A percentile compares a stretch with the other conserved stretches of the same genome.
These are phyloP conservation scores for Gadus macrocephalus DNA, from an alignment of 2,113 vertebrate genomes.

Conservation along the genomic window DNA sequence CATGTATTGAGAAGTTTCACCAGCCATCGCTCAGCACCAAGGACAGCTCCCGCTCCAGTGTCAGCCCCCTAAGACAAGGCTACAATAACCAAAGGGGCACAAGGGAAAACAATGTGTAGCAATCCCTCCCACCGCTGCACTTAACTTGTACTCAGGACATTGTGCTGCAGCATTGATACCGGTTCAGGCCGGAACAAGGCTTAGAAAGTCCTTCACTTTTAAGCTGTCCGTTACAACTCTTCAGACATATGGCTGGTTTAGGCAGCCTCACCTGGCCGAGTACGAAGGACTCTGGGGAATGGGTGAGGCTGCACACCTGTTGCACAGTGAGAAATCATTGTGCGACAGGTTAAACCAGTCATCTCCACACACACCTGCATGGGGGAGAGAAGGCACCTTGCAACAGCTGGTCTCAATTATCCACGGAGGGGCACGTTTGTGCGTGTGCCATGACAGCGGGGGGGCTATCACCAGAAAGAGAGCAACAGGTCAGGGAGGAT, in stretches of 20 bases:
- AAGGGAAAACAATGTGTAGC: not conserved
- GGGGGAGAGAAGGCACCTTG: conserved; percentile 74
- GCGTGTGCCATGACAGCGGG: conserved; percentile 32
- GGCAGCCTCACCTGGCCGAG: no score
- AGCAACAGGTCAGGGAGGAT: conserved; percentile 78
- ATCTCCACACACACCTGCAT: conserved; percentile 12
- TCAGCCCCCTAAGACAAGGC: not conserved
- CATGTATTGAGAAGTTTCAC: not conserved
- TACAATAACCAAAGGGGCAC: not conserved
- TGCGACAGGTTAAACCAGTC: no score
- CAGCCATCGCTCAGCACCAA: conserved; percentile 6
- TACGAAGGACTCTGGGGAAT: no score
- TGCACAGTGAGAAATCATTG: no score
- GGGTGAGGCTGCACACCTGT: no score
- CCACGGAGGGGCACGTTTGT: conserved; percentile 56
- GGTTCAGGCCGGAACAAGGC: conserved; percentile 11
- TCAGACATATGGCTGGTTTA: not conserved
- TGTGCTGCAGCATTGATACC: conserved; percentile 17
- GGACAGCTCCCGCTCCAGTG: conserved; percentile 1
- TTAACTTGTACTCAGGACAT: not conserved
- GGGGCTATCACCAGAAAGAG: conserved; percentile 66
- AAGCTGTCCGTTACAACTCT: not conserved
- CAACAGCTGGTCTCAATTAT: conserved; percentile 82
- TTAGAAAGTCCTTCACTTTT: not conserved
- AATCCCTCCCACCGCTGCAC: no score